phyloP scores from a whole-genome alignment of 1,140 invertebrate genomes.

The Dendrolimus kikuchii region DNA sequence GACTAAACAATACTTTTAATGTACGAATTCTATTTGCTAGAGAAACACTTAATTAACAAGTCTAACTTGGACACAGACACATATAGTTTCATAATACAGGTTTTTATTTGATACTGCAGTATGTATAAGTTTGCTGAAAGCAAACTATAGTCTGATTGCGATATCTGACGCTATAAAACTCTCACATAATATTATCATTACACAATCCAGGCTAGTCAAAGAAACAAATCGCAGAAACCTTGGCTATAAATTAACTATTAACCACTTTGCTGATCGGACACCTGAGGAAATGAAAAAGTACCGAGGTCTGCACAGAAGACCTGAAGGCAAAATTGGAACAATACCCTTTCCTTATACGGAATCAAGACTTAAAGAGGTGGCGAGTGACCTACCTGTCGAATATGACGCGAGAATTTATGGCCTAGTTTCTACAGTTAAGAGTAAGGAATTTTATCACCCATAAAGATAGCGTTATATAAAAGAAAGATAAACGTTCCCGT shows the following conservation, averaged over 20 bases:
- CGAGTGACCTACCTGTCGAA: constrained; percentile 75
- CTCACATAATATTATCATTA: background rate
- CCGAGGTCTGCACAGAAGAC: constrained; percentile 27
- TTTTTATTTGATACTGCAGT: too few species aligned
- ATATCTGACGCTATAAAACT: too few species aligned
- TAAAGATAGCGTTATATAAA: too few species aligned
- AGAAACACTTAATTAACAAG: too few species aligned
- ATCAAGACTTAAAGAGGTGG: constrained; percentile 26
- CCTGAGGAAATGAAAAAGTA: constrained; percentile 37
- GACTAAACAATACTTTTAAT: too few species aligned
- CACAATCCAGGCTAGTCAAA: constrained; percentile 23
- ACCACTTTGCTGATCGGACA: constrained; percentile 46
- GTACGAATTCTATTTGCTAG: too few species aligned
- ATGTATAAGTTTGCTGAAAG: too few species aligned
- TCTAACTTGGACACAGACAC: too few species aligned
- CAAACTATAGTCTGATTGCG: too few species aligned
- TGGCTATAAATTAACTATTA: constrained; percentile 38
- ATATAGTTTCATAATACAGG: too few species aligned
- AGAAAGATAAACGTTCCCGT: too few species aligned
- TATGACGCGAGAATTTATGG: constrained; percentile 91
- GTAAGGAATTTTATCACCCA: constrained; percentile 54
- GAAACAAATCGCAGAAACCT: constrained; percentile 31
- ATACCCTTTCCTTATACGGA: constrained; percentile 79
- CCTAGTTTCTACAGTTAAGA: constrained; percentile 93
- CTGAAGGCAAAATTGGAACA: constrained; percentile 64